Evolutionary conservation across 2,113 vertebrate species (phyloP), one percentile per base, ranked within the genome.

Genomic region (Scopus umbretta): DNA sequence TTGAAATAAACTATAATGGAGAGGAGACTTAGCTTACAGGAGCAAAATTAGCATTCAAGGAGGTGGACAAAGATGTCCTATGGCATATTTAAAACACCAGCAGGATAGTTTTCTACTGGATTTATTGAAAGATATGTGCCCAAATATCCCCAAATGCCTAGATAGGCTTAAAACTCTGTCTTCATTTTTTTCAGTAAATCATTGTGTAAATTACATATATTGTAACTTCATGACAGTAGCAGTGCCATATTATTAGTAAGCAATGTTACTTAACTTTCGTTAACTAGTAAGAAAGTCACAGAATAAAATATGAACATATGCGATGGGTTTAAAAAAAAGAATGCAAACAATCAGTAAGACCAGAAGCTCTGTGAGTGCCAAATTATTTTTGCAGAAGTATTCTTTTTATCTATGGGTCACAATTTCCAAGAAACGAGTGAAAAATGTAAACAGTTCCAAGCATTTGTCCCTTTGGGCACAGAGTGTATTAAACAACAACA

Each of bases 361-460:
- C 80, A 97, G 93, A 91, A 91, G 65, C 53, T 70, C 53, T 81
- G 17, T 42, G 92, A 91, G 80, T 87, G 91, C 93, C 91, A 93
- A 96, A 73, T 91, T 78, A 93, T 90, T 89, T 34, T 91, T 94
- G 90, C 83, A 87, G 85, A 68, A 79, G 70, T 88, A 79, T 94
- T 96, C 90, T 86, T 91, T 91, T 95, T 96, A 92, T 96, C 91
- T 95, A 6, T 75, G 89, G 93, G 50, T 45, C 88, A 80, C 27
- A 52, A 90, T 96, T 97, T 97, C 97, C 94, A 94, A 96, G 94
- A 97, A 97, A 79, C 3, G 20, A 92, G 82, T 80, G 68, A 95
- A 95, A 97, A 96, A 96, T 92, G 89, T 93, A 92, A 97, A 95
- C 71, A 79, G 42, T 97, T 97, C 91, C 91, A 95, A 95, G 91